These are phyloP conservation scores for Rotaria macrura DNA, from an alignment of 2,888 invertebrate species.

Conservation along the genomic window DNA sequence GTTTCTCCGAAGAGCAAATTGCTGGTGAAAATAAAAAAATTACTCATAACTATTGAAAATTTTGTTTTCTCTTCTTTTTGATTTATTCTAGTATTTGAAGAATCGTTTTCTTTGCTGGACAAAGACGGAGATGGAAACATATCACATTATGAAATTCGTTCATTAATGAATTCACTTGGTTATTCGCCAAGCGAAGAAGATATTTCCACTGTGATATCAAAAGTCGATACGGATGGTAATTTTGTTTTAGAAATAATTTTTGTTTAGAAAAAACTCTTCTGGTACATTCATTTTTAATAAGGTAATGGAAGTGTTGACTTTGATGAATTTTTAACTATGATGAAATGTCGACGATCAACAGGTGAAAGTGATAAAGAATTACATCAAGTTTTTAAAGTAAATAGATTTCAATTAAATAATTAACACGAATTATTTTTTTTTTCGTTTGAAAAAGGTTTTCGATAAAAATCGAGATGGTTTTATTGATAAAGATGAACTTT, in stretches of 20 bases:
- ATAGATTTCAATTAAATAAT: no score
- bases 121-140: neutral
- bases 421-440: no score
- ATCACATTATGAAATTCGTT: neutral
- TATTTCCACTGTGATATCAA: constrained; percentile 7
- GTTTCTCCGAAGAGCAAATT: constrained; percentile 11
- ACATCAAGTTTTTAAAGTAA: neutral
- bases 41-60: neutral
- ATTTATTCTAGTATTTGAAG: neutral
- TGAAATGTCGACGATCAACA: neutral
- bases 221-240: neutral
- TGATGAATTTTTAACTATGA: constrained; percentile 20
- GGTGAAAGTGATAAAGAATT: neutral
- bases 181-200: constrained; percentile 18
- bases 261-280: neutral
- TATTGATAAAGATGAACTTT: constrained; percentile 23
- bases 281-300: neutral
- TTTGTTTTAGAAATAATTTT: neutral
- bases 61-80: neutral
- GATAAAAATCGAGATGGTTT: constrained; percentile 19
- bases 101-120: neutral
- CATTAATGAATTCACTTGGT: constrained; percentile 5
- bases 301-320: constrained; percentile 14
- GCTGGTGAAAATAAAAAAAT: neutral
- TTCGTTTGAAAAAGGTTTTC: constrained; percentile 10